Evolutionary conservation across 2,888 invertebrate genomes (phyloP).

Genomic region (Taenaris catops): DNA sequence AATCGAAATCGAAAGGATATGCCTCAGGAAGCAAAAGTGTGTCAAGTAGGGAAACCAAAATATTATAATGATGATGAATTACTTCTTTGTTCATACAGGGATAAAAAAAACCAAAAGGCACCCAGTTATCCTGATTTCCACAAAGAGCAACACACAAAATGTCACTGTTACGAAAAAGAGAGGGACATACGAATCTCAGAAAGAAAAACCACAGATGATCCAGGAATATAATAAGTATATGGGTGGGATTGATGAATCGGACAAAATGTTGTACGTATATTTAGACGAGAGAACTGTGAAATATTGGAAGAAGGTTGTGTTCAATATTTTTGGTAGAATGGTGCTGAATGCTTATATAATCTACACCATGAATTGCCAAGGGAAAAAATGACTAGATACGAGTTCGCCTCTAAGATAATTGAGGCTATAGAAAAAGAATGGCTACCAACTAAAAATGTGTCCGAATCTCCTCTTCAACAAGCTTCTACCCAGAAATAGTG

Average conservation of each 20-base stretch:
- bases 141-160: slow-evolving; percentile 21
- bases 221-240: slow-evolving; percentile 28
- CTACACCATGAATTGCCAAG: slow-evolving; percentile 22
- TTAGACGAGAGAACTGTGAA: slow-evolving; percentile 31
- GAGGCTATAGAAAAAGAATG: slow-evolving; percentile 23
- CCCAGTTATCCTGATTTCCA: slow-evolving; percentile 27
- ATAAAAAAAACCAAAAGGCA: slow-evolving; percentile 26
- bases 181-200: slow-evolving; percentile 14
- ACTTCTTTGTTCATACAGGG: slow-evolving; percentile 26
- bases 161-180: slow-evolving; percentile 18
- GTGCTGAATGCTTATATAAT: slow-evolving; percentile 30
- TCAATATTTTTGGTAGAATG: slow-evolving; percentile 29
- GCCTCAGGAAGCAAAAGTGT: slow-evolving; percentile 23
- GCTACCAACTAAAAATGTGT: slow-evolving; percentile 18
- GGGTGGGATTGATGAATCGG: slow-evolving; percentile 28
- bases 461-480: slow-evolving; percentile 12
- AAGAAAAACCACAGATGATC: slow-evolving; percentile 22
- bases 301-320: slow-evolving; percentile 31
- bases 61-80: slow-evolving; percentile 18
- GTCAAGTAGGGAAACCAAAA: slow-evolving; percentile 21
- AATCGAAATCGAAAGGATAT: slow-evolving; percentile 27
- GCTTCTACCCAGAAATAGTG: slow-evolving; percentile 14
- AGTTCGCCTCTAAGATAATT: slow-evolving; percentile 26
- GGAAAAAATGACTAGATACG: slow-evolving; percentile 23
- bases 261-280: slow-evolving; percentile 30